A percentile compares a stretch with the other conserved stretches of the same genome.
Evolutionary conservation across 2,797 vertebrate genomes (phyloP).

Genomic region (Buphagus erythrorhynchus): DNA sequence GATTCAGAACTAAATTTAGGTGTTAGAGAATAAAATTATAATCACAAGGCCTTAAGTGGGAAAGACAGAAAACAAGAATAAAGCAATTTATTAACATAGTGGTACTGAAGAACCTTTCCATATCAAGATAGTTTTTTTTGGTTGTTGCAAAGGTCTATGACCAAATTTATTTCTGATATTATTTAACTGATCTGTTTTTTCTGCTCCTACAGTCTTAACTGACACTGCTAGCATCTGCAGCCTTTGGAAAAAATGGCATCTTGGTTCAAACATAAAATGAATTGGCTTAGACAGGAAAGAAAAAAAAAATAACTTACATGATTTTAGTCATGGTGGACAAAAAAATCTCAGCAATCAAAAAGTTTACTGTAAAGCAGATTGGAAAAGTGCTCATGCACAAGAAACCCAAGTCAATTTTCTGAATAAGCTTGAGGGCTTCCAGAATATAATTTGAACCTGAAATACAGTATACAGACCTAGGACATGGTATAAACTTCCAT

Average conservation of each 20-base stretch:
- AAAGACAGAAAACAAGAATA: not conserved
- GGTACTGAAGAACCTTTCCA: not conserved
- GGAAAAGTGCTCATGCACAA: not conserved
- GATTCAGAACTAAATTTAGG: not conserved
- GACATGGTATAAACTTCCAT: not conserved
- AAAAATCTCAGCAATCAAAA: not conserved
- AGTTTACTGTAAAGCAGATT: not conserved
- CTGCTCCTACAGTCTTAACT: not conserved
- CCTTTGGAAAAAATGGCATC: not conserved
- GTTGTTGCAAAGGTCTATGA: not conserved
- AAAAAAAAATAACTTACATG: not conserved
- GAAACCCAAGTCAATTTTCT: not conserved
- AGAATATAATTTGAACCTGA: not conserved
- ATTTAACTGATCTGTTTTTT: not conserved
- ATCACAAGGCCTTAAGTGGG: not conserved
- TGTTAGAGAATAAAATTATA: not conserved
- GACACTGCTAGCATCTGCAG: not conserved
- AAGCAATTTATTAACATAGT: not conserved
- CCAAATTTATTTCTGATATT: not conserved
- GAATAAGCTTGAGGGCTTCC: not conserved
- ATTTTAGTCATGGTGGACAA: not conserved
- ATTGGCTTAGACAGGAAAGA: not conserved
- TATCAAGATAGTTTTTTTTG: not conserved
- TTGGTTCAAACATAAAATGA: not conserved
- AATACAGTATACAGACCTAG: not conserved